phyloP scores from a whole-genome alignment of 2,797 vertebrate species.

The Bucorvus abyssinicus region DNA sequence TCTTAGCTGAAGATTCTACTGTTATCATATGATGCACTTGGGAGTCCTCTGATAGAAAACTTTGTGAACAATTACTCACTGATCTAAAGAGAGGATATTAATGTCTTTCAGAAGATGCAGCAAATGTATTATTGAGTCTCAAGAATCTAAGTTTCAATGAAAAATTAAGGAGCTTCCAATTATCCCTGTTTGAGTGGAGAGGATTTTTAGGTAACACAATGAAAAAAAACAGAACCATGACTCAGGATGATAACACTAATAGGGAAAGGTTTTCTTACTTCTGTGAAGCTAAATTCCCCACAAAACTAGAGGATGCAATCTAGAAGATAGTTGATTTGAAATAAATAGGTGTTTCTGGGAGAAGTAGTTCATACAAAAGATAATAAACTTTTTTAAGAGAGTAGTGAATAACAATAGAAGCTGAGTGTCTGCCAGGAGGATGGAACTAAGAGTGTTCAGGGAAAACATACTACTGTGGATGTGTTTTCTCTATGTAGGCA shows the following conservation, averaged over 20 bases:
- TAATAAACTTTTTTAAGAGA: neutral
- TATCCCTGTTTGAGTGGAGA: neutral
- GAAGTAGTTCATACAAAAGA: neutral
- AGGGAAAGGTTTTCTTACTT: neutral
- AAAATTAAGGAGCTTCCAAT: slow-evolving; percentile 11
- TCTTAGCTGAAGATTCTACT: neutral
- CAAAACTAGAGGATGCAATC: neutral
- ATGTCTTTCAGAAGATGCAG: neutral
- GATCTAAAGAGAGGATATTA: neutral
- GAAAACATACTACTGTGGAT: neutral
- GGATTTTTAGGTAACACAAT: neutral
- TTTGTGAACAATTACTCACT: neutral
- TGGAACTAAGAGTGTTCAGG: neutral
- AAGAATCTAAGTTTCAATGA: neutral
- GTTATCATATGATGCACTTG: neutral
- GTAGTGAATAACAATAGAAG: neutral
- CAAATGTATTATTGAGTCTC: neutral
- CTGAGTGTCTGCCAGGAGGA: neutral
- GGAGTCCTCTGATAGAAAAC: slow-evolving; percentile 1
- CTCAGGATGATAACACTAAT: neutral
- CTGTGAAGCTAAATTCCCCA: neutral
- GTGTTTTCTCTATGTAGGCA: neutral
- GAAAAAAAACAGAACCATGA: neutral
- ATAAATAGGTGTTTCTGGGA: neutral
- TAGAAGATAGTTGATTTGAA: neutral